Percentiles rank a stretch among this genome's conserved stretches.
Evolutionary conservation across 1,140 invertebrate genomes (phyloP).

Genomic region (Physella acuta): DNA sequence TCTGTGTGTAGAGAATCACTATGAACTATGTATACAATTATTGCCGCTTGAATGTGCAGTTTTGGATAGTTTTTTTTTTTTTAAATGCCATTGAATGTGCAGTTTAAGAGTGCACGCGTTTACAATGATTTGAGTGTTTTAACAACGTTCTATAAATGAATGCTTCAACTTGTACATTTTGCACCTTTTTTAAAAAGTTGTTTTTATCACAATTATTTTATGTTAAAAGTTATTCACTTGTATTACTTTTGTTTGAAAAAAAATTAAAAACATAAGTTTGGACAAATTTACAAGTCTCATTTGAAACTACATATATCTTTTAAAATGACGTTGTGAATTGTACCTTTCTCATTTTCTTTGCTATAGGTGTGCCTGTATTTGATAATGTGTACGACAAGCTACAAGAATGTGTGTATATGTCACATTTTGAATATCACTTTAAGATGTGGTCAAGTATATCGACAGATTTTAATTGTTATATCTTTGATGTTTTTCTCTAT

Average conservation of each 20-base stretch:
- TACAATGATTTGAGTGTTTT: no score
- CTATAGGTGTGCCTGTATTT: no score
- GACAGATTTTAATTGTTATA: neutral
- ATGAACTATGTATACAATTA: no score
- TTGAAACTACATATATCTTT: neutral
- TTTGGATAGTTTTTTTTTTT: no score
- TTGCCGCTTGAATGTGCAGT: no score
- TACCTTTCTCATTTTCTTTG: no score
- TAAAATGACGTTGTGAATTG: neutral
- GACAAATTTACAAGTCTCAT: neutral
- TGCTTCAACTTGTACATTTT: slow-evolving; percentile 1
- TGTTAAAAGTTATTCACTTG: neutral
- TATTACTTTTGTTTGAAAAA: neutral
- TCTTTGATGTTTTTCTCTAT: neutral
- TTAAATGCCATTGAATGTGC: no score
- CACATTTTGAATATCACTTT: neutral
- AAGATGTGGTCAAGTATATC: neutral
- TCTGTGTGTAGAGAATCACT: no score
- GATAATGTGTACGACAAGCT: neutral
- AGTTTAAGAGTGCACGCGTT: no score
- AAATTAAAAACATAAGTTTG: neutral
- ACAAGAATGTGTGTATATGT: neutral
- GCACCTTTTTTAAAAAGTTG: neutral
- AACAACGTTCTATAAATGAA: neutral
- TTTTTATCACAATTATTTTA: neutral